Evolutionary conservation across 2,113 vertebrate species (phyloP).

Genomic region (Spheniscus mendiculus): DNA sequence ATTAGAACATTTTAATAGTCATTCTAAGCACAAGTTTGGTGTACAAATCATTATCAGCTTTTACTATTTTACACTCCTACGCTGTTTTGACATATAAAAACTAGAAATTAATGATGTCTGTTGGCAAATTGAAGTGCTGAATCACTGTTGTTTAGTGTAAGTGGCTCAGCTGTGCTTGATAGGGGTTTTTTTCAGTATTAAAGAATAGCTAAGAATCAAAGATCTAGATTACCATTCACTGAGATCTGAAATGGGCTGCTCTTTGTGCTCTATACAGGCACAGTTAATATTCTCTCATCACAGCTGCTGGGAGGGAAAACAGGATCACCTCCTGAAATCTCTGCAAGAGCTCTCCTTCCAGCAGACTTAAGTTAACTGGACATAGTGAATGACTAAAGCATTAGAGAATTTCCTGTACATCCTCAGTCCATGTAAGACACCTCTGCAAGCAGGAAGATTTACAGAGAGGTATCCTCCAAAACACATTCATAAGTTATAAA

Average conservation of each 20-base stretch:
- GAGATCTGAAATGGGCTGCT: neutral
- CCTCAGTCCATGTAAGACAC: neutral
- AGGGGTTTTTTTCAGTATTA: neutral
- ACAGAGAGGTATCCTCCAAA: neutral
- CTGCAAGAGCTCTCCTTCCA: neutral
- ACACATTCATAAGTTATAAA: neutral
- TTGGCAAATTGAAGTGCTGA: slow-evolving; percentile 31
- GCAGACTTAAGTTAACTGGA: neutral
- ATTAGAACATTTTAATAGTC: neutral
- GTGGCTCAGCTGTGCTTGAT: neutral
- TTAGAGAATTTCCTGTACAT: neutral
- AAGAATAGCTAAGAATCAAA: slow-evolving; percentile 13
- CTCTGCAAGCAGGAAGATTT: neutral
- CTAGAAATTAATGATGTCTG: slow-evolving; percentile 25
- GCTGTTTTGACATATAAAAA: slow-evolving; percentile 24
- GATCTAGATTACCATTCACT: neutral
- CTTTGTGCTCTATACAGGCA: too few relatives aligned
- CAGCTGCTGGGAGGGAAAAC: neutral
- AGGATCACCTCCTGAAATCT: neutral
- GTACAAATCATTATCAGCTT: slow-evolving; percentile 9
- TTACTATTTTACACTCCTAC: slow-evolving; percentile 17
- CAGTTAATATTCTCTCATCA: neutral
- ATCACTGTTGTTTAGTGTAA: slow-evolving; percentile 20
- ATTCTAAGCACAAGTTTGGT: neutral
- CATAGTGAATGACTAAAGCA: neutral